phyloP scores from a whole-genome alignment of 2,888 invertebrate species.

The Nomada hirtipes region DNA sequence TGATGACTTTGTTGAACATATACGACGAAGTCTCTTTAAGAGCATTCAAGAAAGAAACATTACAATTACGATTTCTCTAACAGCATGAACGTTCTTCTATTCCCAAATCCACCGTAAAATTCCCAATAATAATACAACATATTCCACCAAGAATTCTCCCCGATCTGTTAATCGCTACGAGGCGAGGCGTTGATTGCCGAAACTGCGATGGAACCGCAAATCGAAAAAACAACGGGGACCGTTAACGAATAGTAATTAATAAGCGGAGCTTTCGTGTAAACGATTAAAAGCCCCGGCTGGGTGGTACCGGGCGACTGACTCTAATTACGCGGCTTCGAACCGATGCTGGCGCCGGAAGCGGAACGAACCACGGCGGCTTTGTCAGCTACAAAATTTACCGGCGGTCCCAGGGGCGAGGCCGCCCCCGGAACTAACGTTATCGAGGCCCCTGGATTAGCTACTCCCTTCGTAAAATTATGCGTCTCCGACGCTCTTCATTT shows the following conservation, averaged over 20 bases:
- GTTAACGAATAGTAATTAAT: constrained; percentile 53
- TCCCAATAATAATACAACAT: background rate
- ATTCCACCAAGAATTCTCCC: background rate
- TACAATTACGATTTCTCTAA: no score
- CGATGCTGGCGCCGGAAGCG: constrained; percentile 53
- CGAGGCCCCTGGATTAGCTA: constrained; percentile 69
- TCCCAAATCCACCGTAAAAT: no score
- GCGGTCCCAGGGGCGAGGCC: constrained; percentile 68
- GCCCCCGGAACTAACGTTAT: constrained; percentile 68
- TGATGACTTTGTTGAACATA: no score
- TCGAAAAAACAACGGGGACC: constrained; percentile 11
- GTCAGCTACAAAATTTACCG: constrained; percentile 77
- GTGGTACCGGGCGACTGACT: constrained; percentile 44
- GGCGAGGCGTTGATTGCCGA: background rate
- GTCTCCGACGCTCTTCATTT: constrained; percentile 52
- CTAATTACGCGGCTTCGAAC: constrained; percentile 63
- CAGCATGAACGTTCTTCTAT: no score
- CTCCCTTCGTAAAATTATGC: constrained; percentile 62
- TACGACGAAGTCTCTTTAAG: no score
- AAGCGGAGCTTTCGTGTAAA: constrained; percentile 51
- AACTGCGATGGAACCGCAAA: background rate
- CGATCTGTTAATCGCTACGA: background rate
- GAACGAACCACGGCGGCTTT: constrained; percentile 68
- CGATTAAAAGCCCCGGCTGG: constrained; percentile 54
- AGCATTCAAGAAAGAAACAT: no score